Evolutionary conservation across 2,888 invertebrate genomes (phyloP).

Genomic region (Caenorhabditis auriculariae): DNA sequence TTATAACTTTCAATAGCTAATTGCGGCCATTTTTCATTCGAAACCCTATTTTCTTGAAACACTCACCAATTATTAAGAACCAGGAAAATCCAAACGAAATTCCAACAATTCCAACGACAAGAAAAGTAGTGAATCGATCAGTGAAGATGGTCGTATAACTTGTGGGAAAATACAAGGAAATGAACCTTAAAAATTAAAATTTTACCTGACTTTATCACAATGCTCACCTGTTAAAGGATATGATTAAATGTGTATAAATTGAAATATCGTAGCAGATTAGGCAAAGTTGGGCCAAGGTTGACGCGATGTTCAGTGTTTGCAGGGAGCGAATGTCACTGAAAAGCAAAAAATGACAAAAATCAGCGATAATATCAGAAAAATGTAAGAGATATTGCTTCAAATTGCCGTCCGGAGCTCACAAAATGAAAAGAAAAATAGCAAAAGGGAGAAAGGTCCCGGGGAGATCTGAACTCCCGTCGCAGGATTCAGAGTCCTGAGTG

Average conservation of each 20-base stretch:
- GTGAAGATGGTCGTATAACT: constrained; percentile 39
- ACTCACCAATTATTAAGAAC: constrained; percentile 24
- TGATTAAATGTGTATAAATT: constrained; percentile 42
- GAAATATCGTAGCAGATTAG: constrained; percentile 47
- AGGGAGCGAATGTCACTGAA: constrained; percentile 34
- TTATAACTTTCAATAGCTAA: not conserved
- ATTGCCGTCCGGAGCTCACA: not conserved
- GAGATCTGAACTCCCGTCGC: constrained; percentile 48
- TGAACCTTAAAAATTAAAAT: constrained; percentile 29
- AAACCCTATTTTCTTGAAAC: not conserved
- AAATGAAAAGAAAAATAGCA: no score
- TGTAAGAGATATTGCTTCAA: not conserved
- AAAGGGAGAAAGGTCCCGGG: no score
- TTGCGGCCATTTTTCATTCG: not conserved
- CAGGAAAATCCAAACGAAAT: constrained; percentile 30
- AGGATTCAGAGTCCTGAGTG: constrained; percentile 57
- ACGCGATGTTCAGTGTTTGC: constrained; percentile 28
- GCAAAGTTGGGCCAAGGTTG: constrained; percentile 35
- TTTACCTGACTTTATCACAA: not conserved
- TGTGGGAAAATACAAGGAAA: constrained; percentile 46
- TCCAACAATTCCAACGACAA: constrained; percentile 23
- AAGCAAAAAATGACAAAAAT: not conserved
- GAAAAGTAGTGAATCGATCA: constrained; percentile 28
- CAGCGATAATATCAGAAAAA: not conserved
- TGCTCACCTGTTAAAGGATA: constrained; percentile 39